phyloP scores from a whole-genome alignment of 2,113 vertebrate species.

The Acrocephalus kingi region DNA sequence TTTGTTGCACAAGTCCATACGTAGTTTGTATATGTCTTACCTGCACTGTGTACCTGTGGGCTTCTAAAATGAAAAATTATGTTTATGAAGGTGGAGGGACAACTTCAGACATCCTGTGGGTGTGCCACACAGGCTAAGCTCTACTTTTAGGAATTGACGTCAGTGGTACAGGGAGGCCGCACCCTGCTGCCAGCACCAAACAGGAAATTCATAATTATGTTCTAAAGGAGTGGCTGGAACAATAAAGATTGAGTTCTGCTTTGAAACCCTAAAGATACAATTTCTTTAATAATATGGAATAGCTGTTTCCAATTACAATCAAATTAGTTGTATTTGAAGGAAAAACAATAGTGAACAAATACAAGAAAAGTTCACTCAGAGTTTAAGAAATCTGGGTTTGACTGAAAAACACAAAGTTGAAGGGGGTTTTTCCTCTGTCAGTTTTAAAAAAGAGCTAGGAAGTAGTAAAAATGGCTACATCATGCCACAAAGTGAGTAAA shows the following conservation, averaged over 20 bases:
- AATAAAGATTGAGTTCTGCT: slow-evolving; percentile 33
- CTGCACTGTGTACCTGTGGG: background rate
- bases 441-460: background rate
- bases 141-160: slow-evolving; percentile 66
- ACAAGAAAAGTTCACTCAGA: background rate
- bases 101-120: slow-evolving; percentile 55
- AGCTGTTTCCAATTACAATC: background rate
- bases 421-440: background rate
- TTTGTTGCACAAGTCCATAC: background rate
- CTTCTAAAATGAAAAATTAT: background rate
- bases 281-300: background rate
- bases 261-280: slow-evolving; percentile 6
- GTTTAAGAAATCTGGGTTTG: background rate
- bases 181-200: slow-evolving; percentile 47
- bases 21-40: background rate
- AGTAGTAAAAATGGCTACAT: background rate
- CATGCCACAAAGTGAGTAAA: slow-evolving; percentile 1
- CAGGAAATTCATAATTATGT: slow-evolving; percentile 72
- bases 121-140: slow-evolving; percentile 38
- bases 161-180: slow-evolving; percentile 28
- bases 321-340: background rate
- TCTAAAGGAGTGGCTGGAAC: slow-evolving; percentile 42
- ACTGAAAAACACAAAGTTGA: background rate
- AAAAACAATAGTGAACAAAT: background rate
- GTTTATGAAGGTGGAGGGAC: slow-evolving; percentile 47